A percentile compares a stretch with the other conserved stretches of the same genome.
Evolutionary conservation across 2,888 invertebrate species (phyloP).

Genomic region (Arenicola marina): DNA sequence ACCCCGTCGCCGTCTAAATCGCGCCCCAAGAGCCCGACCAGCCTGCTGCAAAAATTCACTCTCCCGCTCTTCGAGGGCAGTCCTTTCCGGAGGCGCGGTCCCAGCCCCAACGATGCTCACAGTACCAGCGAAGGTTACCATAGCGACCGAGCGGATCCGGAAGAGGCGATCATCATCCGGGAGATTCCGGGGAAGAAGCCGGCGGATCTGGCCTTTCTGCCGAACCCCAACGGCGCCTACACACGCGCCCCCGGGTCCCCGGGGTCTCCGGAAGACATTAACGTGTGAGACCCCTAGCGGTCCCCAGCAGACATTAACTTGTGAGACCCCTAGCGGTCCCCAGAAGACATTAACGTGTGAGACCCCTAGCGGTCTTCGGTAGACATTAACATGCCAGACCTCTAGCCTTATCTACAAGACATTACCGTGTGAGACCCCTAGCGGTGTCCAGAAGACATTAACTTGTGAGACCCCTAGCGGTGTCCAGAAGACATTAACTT

Average conservation of each 20-base stretch:
- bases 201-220: slow-evolving; percentile 3
- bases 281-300: too few relatives aligned
- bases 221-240: slow-evolving; percentile 16
- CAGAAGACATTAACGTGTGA: too few relatives aligned
- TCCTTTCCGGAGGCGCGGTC: neutral
- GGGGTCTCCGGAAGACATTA: slow-evolving; percentile 25
- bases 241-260: slow-evolving; percentile 21
- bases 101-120: neutral
- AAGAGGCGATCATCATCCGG: slow-evolving; percentile 19
- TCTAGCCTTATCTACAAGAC: too few relatives aligned
- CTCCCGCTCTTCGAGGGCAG: slow-evolving; percentile 1
- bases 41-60: neutral
- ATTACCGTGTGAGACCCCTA: too few relatives aligned
- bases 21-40: neutral
- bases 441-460: too few relatives aligned
- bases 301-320: too few relatives aligned
- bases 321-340: too few relatives aligned
- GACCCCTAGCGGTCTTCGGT: too few relatives aligned
- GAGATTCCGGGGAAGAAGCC: slow-evolving; percentile 7
- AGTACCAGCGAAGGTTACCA: slow-evolving; percentile 31
- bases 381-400: too few relatives aligned
- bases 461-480: too few relatives aligned
- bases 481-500: too few relatives aligned
- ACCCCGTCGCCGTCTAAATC: neutral
- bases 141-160: slow-evolving; percentile 24